Percentiles rank a stretch among this genome's conserved stretches.
Conservation (phyloP, 23 tunicate species). For the Corella eumyota region DNA sequence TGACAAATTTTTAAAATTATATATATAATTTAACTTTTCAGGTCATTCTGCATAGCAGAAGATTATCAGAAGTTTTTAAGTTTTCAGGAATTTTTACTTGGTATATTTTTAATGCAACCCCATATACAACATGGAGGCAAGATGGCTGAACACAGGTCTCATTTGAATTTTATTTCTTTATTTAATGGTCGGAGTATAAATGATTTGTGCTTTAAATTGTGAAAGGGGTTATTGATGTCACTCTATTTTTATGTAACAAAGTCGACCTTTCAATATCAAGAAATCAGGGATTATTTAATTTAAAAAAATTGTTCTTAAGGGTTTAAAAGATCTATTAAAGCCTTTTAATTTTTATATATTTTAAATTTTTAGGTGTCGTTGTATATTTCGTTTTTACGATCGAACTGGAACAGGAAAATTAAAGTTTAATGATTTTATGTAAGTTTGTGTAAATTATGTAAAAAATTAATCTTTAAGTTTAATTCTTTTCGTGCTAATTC, state of each 20-base stretch:
- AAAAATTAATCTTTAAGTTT: neutral
- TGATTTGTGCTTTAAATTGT: too few relatives aligned
- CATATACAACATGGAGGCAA: slow-evolving; percentile 81
- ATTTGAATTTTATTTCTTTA: neutral
- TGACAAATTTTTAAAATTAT: neutral
- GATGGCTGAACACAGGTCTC: slow-evolving; percentile 74
- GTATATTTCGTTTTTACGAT: slow-evolving; percentile 60
- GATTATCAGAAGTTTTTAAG: slow-evolving; percentile 30
- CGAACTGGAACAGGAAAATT: slow-evolving; percentile 28
- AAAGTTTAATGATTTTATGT: slow-evolving; percentile 59
- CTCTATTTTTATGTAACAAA: too few relatives aligned
- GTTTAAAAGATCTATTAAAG: too few relatives aligned
- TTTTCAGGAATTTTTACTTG: slow-evolving; percentile 56
- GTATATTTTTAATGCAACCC: slow-evolving; percentile 57
- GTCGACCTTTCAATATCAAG: too few relatives aligned
- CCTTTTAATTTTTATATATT: too few relatives aligned
- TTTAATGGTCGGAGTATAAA: neutral
- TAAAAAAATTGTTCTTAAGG: too few relatives aligned
- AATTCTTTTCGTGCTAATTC: too few relatives aligned
- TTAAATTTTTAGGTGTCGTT: slow-evolving; percentile 77
- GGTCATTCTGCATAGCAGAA: slow-evolving; percentile 55
- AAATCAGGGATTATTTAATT: too few relatives aligned
- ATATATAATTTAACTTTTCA: slow-evolving; percentile 1
- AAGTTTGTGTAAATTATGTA: slow-evolving; percentile 12
- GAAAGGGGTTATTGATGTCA: too few relatives aligned